Conservation (phyloP, 2,888 invertebrate species). For the Serrognathus titanus region DNA sequence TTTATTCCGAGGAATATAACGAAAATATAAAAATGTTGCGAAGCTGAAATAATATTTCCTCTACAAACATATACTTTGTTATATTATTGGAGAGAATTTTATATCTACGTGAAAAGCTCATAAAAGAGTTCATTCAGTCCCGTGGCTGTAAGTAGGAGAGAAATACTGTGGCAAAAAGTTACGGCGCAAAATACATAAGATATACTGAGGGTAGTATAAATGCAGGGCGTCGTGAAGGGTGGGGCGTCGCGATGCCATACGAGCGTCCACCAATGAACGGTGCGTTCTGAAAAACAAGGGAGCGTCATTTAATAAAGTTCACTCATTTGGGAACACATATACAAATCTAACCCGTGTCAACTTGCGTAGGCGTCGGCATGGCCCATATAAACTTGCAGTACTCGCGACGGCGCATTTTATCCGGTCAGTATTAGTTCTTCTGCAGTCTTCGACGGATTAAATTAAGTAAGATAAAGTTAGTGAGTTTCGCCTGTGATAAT, state of each 20-base stretch:
- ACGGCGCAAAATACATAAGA: slow-evolving; percentile 14
- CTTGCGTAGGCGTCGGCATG: slow-evolving; percentile 23
- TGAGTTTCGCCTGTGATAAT: slow-evolving; percentile 26
- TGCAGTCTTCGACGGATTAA: slow-evolving; percentile 21
- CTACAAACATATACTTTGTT: neutral
- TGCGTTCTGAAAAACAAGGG: slow-evolving; percentile 23
- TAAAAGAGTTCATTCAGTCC: slow-evolving; percentile 37
- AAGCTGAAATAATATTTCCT: no score
- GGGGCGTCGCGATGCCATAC: slow-evolving; percentile 56
- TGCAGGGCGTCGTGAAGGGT: slow-evolving; percentile 41
- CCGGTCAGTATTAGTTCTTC: slow-evolving; percentile 1
- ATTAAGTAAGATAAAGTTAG: slow-evolving; percentile 10
- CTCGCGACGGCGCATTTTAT: slow-evolving; percentile 44
- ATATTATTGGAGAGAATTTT: neutral
- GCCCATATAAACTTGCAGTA: slow-evolving; percentile 30
- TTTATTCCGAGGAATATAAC: no score
- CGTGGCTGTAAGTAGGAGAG: slow-evolving; percentile 29
- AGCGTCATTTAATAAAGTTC: slow-evolving; percentile 28
- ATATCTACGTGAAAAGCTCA: slow-evolving; percentile 12
- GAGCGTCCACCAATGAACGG: slow-evolving; percentile 26
- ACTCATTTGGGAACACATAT: slow-evolving; percentile 23
- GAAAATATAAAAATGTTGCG: no score
- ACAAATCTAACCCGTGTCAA: slow-evolving; percentile 26
- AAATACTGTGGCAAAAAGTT: slow-evolving; percentile 22
- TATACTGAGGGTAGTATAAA: slow-evolving; percentile 26